Percentiles rank a stretch among this genome's conserved stretches.
Conservation (phyloP, 2,888 invertebrate genomes). For the Graphium colonna region DNA sequence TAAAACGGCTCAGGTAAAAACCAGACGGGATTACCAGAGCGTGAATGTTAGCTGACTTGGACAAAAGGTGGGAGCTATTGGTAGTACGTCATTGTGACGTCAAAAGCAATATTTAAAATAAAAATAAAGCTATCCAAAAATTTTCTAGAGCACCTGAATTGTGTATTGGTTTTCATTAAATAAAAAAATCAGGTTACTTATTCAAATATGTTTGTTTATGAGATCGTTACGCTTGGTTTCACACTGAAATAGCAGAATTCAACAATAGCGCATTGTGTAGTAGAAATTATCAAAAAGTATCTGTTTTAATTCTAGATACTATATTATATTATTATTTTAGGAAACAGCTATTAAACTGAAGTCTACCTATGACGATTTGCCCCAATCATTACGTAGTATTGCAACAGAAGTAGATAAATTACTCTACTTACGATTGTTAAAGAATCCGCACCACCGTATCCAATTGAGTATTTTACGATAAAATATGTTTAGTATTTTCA, state of each 20-base stretch:
- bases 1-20: slow-evolving; percentile 7
- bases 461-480: not conserved
- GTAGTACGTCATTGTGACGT: slow-evolving; percentile 12
- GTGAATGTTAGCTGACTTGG: slow-evolving; percentile 6
- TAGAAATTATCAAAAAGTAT: not conserved
- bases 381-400: not conserved
- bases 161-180: not conserved
- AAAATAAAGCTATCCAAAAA: not conserved
- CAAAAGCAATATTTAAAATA: not conserved
- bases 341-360: not conserved
- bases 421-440: slow-evolving; percentile 1
- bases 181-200: not conserved
- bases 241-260: not conserved
- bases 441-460: not conserved
- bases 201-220: not conserved
- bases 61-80: slow-evolving; percentile 11
- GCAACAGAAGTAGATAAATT: not conserved
- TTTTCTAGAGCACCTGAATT: not conserved
- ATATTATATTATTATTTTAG: not conserved
- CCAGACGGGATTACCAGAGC: slow-evolving; percentile 10
- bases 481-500: not conserved
- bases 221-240: not conserved
- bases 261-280: not conserved
- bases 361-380: not conserved
- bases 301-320: too few species aligned